Evolutionary conservation across 2,797 vertebrate genomes (phyloP).

Genomic region (Sebastes flavidus): DNA sequence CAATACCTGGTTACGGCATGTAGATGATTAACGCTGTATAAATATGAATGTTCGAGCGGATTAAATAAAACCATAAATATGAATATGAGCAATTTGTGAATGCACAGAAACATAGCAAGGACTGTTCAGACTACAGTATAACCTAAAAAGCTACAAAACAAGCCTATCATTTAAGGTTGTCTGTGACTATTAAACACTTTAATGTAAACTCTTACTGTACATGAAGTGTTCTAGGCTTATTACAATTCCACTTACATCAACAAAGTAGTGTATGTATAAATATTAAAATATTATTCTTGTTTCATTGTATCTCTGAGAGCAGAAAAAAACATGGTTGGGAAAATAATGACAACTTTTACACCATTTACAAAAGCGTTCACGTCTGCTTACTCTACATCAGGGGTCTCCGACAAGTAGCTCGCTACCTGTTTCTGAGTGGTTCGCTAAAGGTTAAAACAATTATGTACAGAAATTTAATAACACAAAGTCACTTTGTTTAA

Average conservation of each 20-base stretch:
- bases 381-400: too few species aligned
- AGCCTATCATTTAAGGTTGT: background rate
- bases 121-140: background rate
- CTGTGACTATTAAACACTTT: background rate
- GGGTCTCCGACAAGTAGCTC: too few species aligned
- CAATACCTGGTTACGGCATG: conserved; percentile 46
- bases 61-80: conserved; percentile 1
- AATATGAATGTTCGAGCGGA: conserved; percentile 33
- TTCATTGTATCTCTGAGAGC: background rate
- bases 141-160: background rate
- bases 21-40: conserved; percentile 40
- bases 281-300: background rate
- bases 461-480: too few species aligned
- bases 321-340: background rate
- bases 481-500: too few species aligned
- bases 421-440: too few species aligned
- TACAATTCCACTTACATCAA: background rate
- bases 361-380: too few species aligned
- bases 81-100: background rate
- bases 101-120: background rate
- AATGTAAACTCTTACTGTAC: background rate
- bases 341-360: too few species aligned
- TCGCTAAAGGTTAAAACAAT: too few species aligned
- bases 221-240: background rate
- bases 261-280: background rate